These are phyloP conservation scores for Prolemur simus DNA, from an alignment of 2,113 vertebrate species.

Conservation along the genomic window DNA sequence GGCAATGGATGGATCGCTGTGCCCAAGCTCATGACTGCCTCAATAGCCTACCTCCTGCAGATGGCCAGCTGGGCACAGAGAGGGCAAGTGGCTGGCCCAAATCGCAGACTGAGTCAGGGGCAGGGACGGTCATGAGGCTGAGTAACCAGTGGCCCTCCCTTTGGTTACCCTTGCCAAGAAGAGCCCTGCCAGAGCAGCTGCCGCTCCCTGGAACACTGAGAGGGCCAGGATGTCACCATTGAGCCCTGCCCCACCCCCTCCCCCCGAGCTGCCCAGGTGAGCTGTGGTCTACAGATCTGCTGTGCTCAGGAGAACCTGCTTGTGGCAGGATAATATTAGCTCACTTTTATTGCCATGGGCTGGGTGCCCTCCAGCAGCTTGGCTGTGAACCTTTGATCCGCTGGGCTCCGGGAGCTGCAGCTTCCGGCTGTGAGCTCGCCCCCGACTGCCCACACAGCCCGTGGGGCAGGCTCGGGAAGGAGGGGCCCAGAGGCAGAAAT, in stretches of 20 bases:
- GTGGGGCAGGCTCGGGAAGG: not conserved
- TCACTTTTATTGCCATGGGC: slow-evolving; percentile 75
- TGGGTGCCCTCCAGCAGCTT: not conserved
- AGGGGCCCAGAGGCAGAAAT: not conserved
- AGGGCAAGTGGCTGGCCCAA: not conserved
- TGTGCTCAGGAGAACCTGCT: slow-evolving; percentile 70
- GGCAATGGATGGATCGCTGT: not conserved
- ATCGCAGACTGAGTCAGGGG: not conserved
- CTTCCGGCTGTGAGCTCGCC: not conserved
- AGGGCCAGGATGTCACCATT: not conserved
- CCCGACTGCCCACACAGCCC: not conserved
- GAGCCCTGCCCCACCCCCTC: not conserved
- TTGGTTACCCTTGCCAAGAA: not conserved
- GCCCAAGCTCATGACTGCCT: not conserved
- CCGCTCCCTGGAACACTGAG: fast-evolving
- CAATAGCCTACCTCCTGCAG: not conserved
- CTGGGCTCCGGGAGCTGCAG: not conserved
- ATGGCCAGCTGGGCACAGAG: not conserved
- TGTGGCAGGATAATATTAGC: slow-evolving; percentile 69
- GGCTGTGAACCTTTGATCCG: slow-evolving; percentile 65
- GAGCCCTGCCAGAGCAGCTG: not conserved
- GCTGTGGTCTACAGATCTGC: slow-evolving; percentile 10
- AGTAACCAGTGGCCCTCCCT: not conserved
- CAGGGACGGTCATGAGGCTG: not conserved
- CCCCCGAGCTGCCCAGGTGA: slow-evolving; percentile 30